Percentiles rank a stretch among this genome's conserved stretches.
Conservation (phyloP, 2,113 vertebrate species). For the Nyctibius bracteatus region DNA sequence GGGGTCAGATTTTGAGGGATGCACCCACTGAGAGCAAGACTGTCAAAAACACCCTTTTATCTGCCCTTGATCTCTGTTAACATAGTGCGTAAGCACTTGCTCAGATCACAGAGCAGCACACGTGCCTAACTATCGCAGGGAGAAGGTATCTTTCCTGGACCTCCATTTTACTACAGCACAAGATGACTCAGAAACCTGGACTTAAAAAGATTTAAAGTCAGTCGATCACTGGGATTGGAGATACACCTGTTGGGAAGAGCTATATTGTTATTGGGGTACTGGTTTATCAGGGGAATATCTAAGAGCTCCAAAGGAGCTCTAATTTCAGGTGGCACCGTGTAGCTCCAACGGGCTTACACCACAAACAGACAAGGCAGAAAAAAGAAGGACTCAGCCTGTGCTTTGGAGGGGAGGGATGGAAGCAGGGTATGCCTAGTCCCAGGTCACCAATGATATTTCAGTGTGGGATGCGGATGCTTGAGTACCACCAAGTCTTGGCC, state of each 20-base stretch:
- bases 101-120: background rate
- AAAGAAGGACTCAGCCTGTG: background rate
- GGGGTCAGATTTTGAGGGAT: background rate
- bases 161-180: background rate
- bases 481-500: background rate
- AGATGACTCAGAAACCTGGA: background rate
- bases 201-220: background rate
- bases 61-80: background rate
- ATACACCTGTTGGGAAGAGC: background rate
- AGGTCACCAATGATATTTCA: background rate
- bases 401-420: background rate
- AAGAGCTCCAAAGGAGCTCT: background rate
- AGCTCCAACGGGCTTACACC: background rate
- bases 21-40: background rate
- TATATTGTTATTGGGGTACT: background rate
- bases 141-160: background rate
- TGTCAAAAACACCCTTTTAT: background rate
- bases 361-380: background rate
- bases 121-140: rapidly evolving
- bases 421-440: background rate
- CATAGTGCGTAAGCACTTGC: background rate
- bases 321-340: background rate
- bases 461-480: background rate
- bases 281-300: background rate
- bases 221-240: background rate